phyloP scores from a whole-genome alignment of 2,888 invertebrate genomes.

The Phyto melanocephala region DNA sequence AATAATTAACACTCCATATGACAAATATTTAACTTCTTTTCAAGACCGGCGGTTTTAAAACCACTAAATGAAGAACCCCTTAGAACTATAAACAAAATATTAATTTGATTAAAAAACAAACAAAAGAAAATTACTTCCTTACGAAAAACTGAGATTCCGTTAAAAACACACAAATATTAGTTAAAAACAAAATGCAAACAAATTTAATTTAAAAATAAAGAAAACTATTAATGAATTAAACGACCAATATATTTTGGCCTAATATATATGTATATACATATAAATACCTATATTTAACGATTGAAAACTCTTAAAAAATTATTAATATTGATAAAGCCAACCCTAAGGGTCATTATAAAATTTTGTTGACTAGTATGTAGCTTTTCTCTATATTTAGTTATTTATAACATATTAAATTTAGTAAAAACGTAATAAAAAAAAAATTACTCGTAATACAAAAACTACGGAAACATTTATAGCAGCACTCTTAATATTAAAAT shows the following conservation, averaged over 20 bases:
- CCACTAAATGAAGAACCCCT: too few relatives aligned
- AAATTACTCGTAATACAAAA: background rate
- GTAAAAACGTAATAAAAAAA: background rate
- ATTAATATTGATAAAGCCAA: slow-evolving; percentile 1
- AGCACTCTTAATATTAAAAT: background rate
- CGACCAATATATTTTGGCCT: slow-evolving; percentile 13
- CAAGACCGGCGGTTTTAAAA: too few relatives aligned
- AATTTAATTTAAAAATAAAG: background rate
- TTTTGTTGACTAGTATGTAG: slow-evolving; percentile 65
- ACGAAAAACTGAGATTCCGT: slow-evolving; percentile 74
- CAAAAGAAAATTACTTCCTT: slow-evolving; percentile 74
- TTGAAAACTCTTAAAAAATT: background rate
- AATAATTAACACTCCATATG: too few relatives aligned
- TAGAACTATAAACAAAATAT: too few relatives aligned
- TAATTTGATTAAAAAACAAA: too few relatives aligned
- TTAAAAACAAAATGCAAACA: slow-evolving; percentile 15
- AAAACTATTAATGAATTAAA: slow-evolving; percentile 33
- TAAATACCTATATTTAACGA: background rate
- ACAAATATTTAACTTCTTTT: too few relatives aligned
- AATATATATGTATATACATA: slow-evolving; percentile 4
- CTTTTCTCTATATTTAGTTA: slow-evolving; percentile 24
- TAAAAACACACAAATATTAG: slow-evolving; percentile 67
- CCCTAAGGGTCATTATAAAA: slow-evolving; percentile 37
- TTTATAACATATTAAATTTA: background rate
- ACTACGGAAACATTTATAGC: background rate